Evolutionary conservation across 2,113 vertebrate species (phyloP).

Genomic region (Lagopus muta): DNA sequence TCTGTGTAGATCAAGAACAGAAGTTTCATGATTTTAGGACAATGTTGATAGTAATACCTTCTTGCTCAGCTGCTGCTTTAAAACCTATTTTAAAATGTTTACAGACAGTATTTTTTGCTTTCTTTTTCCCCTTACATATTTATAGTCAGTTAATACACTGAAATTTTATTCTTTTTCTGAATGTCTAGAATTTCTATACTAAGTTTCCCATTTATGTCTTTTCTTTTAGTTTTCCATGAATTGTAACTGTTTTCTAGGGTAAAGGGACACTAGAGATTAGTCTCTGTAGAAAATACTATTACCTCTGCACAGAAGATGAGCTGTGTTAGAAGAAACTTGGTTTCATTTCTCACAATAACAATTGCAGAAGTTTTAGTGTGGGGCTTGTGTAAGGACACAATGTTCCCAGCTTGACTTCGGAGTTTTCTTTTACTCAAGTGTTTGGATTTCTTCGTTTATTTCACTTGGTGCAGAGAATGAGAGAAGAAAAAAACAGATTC

Average conservation of each 20-base stretch:
- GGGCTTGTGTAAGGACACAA: background rate
- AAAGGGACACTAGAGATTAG: background rate
- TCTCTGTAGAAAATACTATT: background rate
- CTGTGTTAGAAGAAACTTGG: background rate
- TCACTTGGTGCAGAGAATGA: background rate
- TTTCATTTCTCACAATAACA: background rate
- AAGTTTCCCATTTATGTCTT: background rate
- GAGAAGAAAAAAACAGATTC: background rate
- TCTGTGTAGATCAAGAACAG: background rate
- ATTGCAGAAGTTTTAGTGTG: background rate
- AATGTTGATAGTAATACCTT: constrained; percentile 12
- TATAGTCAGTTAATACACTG: background rate
- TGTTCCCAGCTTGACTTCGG: background rate
- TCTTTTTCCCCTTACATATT: background rate
- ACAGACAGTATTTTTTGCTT: background rate
- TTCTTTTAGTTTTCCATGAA: background rate
- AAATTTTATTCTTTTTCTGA: background rate
- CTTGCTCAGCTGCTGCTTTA: constrained; percentile 15
- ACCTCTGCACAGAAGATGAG: background rate
- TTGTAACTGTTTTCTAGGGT: background rate
- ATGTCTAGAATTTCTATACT: background rate
- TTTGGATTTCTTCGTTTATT: background rate
- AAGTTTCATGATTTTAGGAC: background rate
- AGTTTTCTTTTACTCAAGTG: background rate
- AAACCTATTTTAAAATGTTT: background rate